Evolutionary conservation across 2,113 vertebrate species (phyloP).

Genomic region (Electrona antarctica): DNA sequence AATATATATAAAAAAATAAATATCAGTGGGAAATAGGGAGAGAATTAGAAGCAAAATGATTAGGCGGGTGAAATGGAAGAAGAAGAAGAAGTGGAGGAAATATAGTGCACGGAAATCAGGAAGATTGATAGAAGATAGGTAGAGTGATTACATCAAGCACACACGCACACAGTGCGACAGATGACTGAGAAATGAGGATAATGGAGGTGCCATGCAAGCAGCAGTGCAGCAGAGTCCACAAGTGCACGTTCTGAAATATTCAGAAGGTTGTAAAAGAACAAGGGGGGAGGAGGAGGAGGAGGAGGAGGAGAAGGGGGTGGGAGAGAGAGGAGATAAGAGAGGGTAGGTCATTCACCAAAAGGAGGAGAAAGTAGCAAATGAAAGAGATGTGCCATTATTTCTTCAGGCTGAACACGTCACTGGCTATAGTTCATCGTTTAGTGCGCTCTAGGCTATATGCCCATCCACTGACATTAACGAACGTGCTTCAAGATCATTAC

Average conservation of each 20-base stretch:
- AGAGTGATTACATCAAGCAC: no score
- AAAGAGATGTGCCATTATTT: constrained; percentile 19
- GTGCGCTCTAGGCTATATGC: not conserved
- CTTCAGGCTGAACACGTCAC: constrained; percentile 3
- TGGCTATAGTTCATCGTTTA: constrained; percentile 5
- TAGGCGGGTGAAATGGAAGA: no score
- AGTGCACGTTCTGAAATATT: constrained; percentile 37
- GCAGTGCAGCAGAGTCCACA: not conserved
- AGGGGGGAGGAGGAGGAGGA: not conserved
- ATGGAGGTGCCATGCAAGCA: constrained; percentile 21
- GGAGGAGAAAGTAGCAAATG: not conserved
- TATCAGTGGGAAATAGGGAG: no score
- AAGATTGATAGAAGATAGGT: no score
- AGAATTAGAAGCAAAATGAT: no score
- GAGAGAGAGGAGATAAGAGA: not conserved
- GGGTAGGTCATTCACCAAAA: constrained; percentile 15
- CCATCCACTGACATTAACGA: constrained; percentile 32
- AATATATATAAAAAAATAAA: no score
- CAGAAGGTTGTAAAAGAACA: constrained; percentile 4
- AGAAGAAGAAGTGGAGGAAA: no score
- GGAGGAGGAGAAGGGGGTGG: constrained; percentile 13
- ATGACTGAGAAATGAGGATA: constrained; percentile 32
- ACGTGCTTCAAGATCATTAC: not conserved
- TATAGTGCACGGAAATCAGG: no score
- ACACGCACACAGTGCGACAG: no score